Evolutionary conservation across 2,797 vertebrate genomes (phyloP).

Genomic region (Sebastes baramenuke): DNA sequence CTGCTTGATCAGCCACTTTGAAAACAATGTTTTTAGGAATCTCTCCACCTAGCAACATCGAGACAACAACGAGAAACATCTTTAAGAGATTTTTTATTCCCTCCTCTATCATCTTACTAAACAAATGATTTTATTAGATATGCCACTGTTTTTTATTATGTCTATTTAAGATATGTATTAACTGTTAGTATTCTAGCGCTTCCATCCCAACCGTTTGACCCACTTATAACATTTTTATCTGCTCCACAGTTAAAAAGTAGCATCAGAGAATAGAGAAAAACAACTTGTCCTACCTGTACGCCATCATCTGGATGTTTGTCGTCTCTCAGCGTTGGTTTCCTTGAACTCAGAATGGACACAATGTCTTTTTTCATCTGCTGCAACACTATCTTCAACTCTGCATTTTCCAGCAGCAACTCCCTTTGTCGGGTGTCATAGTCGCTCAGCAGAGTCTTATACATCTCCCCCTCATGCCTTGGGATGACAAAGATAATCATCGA

Average conservation of each 20-base stretch:
- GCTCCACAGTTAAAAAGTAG: not conserved
- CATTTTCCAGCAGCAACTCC: conserved; percentile 92
- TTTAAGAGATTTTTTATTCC: too few species aligned
- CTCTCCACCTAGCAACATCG: not conserved
- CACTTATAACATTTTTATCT: not conserved
- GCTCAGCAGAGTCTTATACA: conserved; percentile 92
- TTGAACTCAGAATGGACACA: conserved; percentile 88
- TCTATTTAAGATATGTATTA: not conserved
- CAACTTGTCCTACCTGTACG: conserved; percentile 77
- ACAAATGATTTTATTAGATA: not conserved
- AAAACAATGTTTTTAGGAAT: not conserved
- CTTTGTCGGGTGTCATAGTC: conserved; percentile 92
- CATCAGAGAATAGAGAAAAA: not conserved
- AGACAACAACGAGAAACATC: too few species aligned
- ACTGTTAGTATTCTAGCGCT: not conserved
- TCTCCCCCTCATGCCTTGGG: conserved; percentile 91
- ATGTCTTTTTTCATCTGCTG: conserved; percentile 98
- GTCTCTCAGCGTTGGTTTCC: conserved; percentile 81
- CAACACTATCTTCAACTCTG: conserved; percentile 93
- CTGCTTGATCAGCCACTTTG: not conserved
- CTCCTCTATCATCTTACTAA: not conserved
- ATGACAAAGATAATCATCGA: conserved; percentile 13
- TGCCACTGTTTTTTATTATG: not conserved
- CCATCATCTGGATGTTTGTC: conserved; percentile 80
- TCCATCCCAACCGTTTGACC: not conserved